Conservation (phyloP, 2,797 vertebrate species). For the Macrochelys suwanniensis region DNA sequence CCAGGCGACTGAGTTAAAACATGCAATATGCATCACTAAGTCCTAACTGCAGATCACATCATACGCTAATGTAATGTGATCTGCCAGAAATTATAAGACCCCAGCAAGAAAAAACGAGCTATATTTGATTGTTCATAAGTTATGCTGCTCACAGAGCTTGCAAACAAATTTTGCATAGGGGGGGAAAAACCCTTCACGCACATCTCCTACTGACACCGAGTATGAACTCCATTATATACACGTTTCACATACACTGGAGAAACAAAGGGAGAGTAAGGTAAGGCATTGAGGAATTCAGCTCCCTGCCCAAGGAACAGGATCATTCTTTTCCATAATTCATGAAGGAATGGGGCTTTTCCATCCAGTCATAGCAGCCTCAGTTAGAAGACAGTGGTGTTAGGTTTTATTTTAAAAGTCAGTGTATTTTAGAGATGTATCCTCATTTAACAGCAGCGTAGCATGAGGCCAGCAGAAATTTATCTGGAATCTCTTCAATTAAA, state of each 20-base stretch:
- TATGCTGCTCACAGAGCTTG: conserved; percentile 17
- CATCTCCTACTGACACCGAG: not conserved
- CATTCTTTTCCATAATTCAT: conserved; percentile 9
- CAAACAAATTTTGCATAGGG: conserved; percentile 19
- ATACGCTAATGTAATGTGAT: conserved; percentile 45
- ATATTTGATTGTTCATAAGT: conserved; percentile 27
- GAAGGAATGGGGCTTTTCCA: not conserved
- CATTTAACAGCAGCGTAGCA: conserved; percentile 33
- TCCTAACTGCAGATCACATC: conserved; percentile 60
- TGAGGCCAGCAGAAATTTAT: conserved; percentile 15
- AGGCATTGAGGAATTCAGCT: not conserved
- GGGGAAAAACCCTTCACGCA: not conserved
- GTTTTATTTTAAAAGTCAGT: conserved; percentile 12
- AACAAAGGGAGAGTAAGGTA: conserved; percentile 25
- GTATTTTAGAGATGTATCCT: not conserved
- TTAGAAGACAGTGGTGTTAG: not conserved
- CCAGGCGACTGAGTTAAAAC: conserved; percentile 60
- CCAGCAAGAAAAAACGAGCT: not conserved
- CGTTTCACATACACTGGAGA: conserved; percentile 36
- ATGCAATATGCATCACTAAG: conserved; percentile 49
- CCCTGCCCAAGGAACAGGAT: not conserved
- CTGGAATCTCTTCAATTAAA: conserved; percentile 32
- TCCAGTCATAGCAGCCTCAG: not conserved
- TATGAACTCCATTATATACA: conserved; percentile 5
- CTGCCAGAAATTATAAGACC: conserved; percentile 49